phyloP scores from a whole-genome alignment of 2,797 vertebrate genomes.

The Zalophus californianus region DNA sequence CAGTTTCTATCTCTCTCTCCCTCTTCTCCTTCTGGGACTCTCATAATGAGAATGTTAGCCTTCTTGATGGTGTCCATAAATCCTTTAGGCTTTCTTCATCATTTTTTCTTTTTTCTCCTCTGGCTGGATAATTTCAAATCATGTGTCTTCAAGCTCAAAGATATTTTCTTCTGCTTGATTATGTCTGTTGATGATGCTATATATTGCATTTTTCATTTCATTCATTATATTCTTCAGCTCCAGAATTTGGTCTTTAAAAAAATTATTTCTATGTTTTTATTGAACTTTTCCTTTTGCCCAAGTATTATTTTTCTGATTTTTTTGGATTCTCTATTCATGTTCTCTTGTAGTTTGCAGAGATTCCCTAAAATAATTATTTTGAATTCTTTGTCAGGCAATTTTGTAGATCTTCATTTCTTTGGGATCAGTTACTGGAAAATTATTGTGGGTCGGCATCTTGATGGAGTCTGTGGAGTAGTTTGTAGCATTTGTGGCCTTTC shows the following conservation, averaged over 20 bases:
- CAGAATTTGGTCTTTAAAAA: background rate
- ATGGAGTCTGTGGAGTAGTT: background rate
- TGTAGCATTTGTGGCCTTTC: background rate
- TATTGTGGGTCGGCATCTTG: background rate
- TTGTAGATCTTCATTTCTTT: background rate
- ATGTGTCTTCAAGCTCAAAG: background rate
- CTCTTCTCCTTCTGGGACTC: background rate
- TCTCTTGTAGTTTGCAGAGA: background rate
- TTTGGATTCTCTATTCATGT: background rate
- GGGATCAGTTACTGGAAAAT: background rate
- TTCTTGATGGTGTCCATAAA: background rate
- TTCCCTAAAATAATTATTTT: background rate
- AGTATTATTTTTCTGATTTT: background rate
- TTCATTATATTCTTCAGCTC: background rate
- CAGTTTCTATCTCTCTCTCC: background rate
- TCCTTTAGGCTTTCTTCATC: background rate
- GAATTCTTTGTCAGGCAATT: background rate
- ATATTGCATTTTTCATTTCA: background rate
- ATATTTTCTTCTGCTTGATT: background rate
- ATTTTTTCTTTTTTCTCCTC: background rate
- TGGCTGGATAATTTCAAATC: background rate
- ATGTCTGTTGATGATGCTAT: background rate
- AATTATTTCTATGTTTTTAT: background rate
- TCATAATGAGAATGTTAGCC: background rate
- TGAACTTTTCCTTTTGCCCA: background rate